These are phyloP conservation scores for Brachionus asplanchnoidis DNA, from an alignment of 1,140 invertebrate species.

Conservation along the genomic window DNA sequence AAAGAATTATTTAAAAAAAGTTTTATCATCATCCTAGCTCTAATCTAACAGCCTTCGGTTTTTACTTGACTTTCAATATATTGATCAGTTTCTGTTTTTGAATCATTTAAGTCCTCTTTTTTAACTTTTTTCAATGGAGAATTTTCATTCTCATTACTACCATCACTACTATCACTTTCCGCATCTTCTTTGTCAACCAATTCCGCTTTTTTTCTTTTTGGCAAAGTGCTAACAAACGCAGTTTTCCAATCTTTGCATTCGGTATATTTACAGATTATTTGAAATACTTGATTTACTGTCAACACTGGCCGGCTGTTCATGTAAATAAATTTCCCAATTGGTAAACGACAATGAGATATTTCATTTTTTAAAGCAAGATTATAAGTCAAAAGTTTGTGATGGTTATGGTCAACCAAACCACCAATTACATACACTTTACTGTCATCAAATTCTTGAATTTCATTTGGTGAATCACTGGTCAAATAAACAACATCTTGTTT, in stretches of 20 bases:
- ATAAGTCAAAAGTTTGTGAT: conserved; percentile 64
- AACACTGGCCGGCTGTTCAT: conserved; percentile 90
- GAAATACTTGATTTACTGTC: conserved; percentile 85
- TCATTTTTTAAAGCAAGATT: conserved; percentile 71
- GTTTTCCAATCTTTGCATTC: conserved; percentile 31
- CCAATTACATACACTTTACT: conserved; percentile 86
- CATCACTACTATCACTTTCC: not conserved
- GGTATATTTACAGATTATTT: conserved; percentile 35
- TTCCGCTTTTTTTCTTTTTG: conserved; percentile 33
- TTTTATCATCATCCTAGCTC: not conserved
- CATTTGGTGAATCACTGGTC: conserved; percentile 85
- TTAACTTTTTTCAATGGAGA: not conserved
- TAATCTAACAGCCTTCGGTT: not conserved
- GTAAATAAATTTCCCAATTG: conserved; percentile 79
- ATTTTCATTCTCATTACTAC: not conserved
- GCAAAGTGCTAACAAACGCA: conserved; percentile 30
- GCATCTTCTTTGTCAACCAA: not conserved
- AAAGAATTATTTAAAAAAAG: not conserved
- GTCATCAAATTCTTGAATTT: conserved; percentile 65
- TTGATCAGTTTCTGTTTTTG: not conserved
- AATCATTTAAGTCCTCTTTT: not conserved
- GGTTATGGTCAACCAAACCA: conserved; percentile 91
- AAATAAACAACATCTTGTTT: conserved; percentile 80
- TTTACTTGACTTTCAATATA: not conserved
- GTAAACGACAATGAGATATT: conserved; percentile 76